Conservation (phyloP, 1,140 invertebrate genomes). For the Littorina saxatilis region DNA sequence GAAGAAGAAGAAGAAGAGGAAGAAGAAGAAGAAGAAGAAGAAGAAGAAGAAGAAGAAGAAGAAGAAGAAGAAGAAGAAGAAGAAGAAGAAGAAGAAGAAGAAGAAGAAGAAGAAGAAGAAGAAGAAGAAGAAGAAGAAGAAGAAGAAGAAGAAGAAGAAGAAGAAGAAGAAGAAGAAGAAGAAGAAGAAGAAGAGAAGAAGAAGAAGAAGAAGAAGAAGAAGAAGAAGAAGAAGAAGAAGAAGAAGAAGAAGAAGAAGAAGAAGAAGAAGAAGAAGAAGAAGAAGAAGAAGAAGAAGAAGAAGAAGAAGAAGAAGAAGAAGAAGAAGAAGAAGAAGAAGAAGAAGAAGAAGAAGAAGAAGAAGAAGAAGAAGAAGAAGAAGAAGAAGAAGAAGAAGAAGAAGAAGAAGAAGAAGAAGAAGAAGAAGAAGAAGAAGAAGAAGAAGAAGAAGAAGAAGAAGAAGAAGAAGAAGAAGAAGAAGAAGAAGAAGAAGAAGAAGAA, state of each 20-base stretch:
- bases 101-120: not conserved
- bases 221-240: conserved; percentile 16
- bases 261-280: not conserved
- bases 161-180: not conserved
- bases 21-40: conserved; percentile 12
- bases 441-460: not conserved
- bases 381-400: not conserved
- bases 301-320: not conserved
- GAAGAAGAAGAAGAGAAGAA: not conserved
- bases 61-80: not conserved
- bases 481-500: not conserved
- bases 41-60: not conserved
- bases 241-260: not conserved
- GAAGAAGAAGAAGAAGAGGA: conserved; percentile 6
- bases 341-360: too few species aligned
- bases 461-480: not conserved
- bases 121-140: not conserved
- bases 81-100: not conserved
- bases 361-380: not conserved
- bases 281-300: not conserved
- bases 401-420: not conserved
- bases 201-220: conserved; percentile 16
- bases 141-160: not conserved
- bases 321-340: not conserved
- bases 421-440: not conserved